Base-by-base conservation (phyloP, 2,888 invertebrate genomes). In the Agrilus biguttatus region DNA sequence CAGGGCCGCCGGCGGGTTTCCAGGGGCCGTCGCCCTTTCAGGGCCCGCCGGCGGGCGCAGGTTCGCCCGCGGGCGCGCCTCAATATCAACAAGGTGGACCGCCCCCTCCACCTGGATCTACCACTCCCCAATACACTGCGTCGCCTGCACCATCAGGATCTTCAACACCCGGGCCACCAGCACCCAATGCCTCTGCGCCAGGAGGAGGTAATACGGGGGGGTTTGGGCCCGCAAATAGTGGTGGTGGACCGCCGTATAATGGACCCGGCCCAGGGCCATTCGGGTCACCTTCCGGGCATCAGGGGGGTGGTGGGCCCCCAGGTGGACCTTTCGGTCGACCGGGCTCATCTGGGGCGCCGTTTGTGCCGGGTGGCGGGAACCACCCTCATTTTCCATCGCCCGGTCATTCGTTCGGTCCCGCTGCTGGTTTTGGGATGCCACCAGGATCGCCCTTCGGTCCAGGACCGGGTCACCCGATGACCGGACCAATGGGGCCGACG, bases 121-220 rank as follows among this genome's bases (percentile, higher is more conserved):
- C 73, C 64, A 87, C 75, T 59, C 87, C 80, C 57, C 87, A 80
- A 70, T 88, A 86, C 66, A 85, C 85, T 56, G 85, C 87, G 58
- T 87, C 87, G 50, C 89, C 89, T 56, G 84, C 80, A 58, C 87
- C 84, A 53, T 87, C 76, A 58, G 87, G 79, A 57, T 76, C 82
- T 40, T 87, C 87, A 53, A 86, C 88, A 35, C 87, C 88, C 8
- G 87, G 85, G 47, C 84, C 77, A 41, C 74, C 72, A 36, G 77
- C 77, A 12, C 68, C 67, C 41, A 74, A 73, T 55, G 47, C 50
- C 14, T 56, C 57, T 37, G 47, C 45, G 14, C 45, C 45, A 36
- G 17, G 44, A 10, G 28, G 28, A 8, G 68, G 63, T 57, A 67
- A 68, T 47, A 70, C 69, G 47, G 72, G 68, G 49, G 75, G 71